Evolutionary conservation across 1,140 invertebrate species (phyloP).

Genomic region (Camponotus pennsylvanicus): DNA sequence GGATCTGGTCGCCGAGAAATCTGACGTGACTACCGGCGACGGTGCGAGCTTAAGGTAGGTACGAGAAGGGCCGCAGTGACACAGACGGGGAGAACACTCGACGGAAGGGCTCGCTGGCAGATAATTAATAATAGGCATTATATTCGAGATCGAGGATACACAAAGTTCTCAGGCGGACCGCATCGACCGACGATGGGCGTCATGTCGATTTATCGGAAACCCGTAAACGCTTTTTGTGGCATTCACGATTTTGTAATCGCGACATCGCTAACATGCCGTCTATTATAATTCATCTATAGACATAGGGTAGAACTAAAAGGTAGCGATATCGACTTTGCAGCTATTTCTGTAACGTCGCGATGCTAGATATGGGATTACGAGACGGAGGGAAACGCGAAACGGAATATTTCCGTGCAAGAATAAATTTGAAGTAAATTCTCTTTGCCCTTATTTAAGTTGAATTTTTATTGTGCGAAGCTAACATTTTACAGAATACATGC

Average conservation of each 20-base stretch:
- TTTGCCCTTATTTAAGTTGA: conserved; percentile 26
- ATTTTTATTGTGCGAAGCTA: background rate
- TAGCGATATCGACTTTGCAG: conserved; percentile 21
- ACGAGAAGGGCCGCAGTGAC: conserved; percentile 4
- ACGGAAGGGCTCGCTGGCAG: conserved; percentile 45
- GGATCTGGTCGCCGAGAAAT: conserved; percentile 75
- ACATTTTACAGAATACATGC: conserved; percentile 7
- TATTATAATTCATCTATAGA: conserved; percentile 47
- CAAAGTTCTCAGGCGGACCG: conserved; percentile 23
- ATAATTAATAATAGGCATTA: conserved; percentile 79
- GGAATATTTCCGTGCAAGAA: conserved; percentile 11
- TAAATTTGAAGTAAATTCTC: conserved; percentile 35
- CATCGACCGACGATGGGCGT: background rate
- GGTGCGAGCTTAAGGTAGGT: conserved; percentile 68
- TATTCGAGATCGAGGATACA: conserved; percentile 36
- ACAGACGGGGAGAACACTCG: background rate
- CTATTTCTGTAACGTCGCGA: conserved; percentile 51
- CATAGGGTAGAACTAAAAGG: conserved; percentile 32
- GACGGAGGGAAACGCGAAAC: background rate
- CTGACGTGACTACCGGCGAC: conserved; percentile 77
- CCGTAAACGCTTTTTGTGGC: conserved; percentile 5
- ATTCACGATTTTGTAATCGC: conserved; percentile 30
- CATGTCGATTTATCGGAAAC: conserved; percentile 32
- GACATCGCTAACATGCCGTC: conserved; percentile 25
- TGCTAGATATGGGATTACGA: conserved; percentile 26